phyloP scores from a whole-genome alignment of 2,888 invertebrate genomes.

The Anoncus sp. region DNA sequence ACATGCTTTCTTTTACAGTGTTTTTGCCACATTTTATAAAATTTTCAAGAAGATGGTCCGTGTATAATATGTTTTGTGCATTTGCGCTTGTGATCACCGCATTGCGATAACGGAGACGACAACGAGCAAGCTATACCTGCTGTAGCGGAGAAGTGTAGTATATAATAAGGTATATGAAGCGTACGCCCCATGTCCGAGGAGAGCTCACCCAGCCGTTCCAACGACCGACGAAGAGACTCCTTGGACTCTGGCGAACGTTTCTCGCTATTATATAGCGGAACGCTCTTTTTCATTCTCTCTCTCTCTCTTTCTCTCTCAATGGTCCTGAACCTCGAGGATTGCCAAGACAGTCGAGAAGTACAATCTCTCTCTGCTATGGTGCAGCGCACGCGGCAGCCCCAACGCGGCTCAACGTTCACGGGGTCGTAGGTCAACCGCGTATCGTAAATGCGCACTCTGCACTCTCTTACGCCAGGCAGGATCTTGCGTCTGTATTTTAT shows the following conservation, averaged over 20 bases:
- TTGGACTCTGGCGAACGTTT: constrained; percentile 56
- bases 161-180: constrained; percentile 57
- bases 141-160: constrained; percentile 32
- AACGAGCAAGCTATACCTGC: constrained; percentile 59
- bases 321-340: constrained; percentile 40
- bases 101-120: constrained; percentile 67
- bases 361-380: constrained; percentile 42
- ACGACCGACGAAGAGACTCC: constrained; percentile 47
- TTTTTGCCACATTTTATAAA: constrained; percentile 53
- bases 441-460: constrained; percentile 66
- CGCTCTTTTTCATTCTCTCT: constrained; percentile 26
- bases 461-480: constrained; percentile 51
- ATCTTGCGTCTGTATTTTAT: constrained; percentile 32
- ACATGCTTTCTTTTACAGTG: neutral
- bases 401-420: constrained; percentile 59
- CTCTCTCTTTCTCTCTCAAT: constrained; percentile 6
- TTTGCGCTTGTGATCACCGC: constrained; percentile 60
- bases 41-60: constrained; percentile 46
- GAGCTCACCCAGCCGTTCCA: constrained; percentile 56
- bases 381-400: constrained; percentile 40
- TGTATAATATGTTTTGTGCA: constrained; percentile 56
- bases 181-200: constrained; percentile 62
- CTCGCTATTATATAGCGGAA: constrained; percentile 52
- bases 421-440: constrained; percentile 65
- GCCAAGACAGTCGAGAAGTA: constrained; percentile 47